These are phyloP conservation scores for Callipepla squamata DNA, from an alignment of 2,113 vertebrate species.

Conservation along the genomic window DNA sequence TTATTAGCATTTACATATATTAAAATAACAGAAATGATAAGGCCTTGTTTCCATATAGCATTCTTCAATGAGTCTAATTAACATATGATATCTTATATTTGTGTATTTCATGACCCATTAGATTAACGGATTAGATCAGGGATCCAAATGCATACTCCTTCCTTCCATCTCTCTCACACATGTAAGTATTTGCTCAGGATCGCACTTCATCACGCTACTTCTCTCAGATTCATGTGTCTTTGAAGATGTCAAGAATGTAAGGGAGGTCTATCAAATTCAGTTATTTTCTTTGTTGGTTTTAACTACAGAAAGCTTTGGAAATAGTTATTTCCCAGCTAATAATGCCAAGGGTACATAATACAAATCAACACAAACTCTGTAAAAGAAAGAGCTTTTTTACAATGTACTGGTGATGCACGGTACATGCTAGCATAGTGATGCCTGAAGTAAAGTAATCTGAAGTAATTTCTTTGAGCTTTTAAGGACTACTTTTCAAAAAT, in stretches of 20 bases:
- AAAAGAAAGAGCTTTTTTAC: neutral
- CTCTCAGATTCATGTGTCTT: neutral
- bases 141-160: neutral
- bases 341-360: neutral
- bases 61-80: neutral
- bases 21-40: neutral
- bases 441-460: neutral
- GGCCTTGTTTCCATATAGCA: neutral
- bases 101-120: neutral
- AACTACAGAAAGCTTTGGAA: neutral
- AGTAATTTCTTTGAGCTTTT: neutral
- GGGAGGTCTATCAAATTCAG: neutral
- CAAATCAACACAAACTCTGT: neutral
- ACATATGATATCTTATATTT: neutral
- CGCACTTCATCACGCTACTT: neutral
- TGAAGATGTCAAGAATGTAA: neutral
- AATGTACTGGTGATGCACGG: neutral
- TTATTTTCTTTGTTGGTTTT: neutral
- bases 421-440: neutral
- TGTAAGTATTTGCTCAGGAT: neutral
- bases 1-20: neutral
- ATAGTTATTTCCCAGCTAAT: neutral
- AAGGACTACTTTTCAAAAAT: neutral
- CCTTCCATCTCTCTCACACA: neutral
- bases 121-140: neutral